Evolutionary conservation across 2,113 vertebrate species (phyloP).

Genomic region (Urocolius indicus): DNA sequence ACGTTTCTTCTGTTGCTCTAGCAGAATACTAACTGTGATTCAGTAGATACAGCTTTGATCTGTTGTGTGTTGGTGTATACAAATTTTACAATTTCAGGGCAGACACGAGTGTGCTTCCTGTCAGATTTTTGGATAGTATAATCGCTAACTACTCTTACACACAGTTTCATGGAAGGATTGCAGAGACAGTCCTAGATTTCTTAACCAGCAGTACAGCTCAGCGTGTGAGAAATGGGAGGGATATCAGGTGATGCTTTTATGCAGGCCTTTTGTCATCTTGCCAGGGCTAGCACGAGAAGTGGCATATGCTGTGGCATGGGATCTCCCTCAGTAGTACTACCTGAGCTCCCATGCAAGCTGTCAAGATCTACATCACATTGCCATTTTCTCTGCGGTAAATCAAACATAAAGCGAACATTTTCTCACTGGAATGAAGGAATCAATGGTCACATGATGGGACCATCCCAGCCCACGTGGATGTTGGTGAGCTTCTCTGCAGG

Average conservation of each 20-base stretch:
- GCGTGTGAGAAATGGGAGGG: background rate
- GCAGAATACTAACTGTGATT: background rate
- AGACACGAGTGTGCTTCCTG: background rate
- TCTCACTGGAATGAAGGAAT: background rate
- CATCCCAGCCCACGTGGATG: background rate
- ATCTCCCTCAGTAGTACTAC: background rate
- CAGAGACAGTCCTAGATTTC: background rate
- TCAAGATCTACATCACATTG: background rate
- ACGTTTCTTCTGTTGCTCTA: background rate
- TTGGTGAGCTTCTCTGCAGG: background rate
- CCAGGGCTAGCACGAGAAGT: background rate
- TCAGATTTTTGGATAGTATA: background rate
- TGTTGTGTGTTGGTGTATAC: background rate
- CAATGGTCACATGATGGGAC: background rate
- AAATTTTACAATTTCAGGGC: background rate
- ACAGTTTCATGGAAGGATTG: background rate
- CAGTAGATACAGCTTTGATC: background rate
- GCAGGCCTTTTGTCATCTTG: background rate
- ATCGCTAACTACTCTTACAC: background rate
- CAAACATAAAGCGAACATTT: background rate
- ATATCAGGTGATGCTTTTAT: background rate
- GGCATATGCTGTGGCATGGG: background rate
- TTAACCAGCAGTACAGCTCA: background rate
- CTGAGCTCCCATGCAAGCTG: background rate
- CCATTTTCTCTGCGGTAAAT: background rate